Conservation (phyloP, 1,140 invertebrate genomes). For the Kradibia gibbosae region DNA sequence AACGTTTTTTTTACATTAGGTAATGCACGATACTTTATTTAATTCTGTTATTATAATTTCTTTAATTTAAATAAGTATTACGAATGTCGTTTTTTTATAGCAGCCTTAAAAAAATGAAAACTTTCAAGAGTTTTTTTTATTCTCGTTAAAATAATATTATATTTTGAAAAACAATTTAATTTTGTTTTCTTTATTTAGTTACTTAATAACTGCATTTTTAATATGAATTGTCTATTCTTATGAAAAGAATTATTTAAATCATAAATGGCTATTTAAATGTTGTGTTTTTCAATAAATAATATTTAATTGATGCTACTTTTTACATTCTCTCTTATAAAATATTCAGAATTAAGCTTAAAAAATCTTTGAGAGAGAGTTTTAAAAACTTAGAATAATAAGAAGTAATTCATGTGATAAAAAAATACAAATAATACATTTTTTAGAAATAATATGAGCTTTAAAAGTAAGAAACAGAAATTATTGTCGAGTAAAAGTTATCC, state of each 20-base stretch:
- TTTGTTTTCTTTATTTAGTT: too few species aligned
- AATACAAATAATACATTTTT: neutral
- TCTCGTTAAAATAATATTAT: too few species aligned
- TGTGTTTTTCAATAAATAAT: neutral
- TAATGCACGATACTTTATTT: constrained; percentile 1
- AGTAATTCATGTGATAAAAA: neutral
- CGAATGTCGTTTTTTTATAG: neutral
- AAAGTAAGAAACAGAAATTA: neutral
- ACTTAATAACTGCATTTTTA: too few species aligned
- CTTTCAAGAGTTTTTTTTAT: too few species aligned
- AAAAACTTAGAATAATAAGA: neutral
- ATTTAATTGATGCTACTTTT: neutral
- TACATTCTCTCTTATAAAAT: neutral
- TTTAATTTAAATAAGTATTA: neutral
- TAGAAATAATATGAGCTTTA: neutral
- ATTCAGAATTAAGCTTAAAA: neutral
- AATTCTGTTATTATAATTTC: neutral
- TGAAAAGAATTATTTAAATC: too few species aligned
- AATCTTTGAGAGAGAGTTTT: neutral
- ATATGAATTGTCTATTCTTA: too few species aligned
- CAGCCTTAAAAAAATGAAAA: neutral
- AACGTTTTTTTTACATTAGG: constrained; percentile 28
- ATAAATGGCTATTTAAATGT: too few species aligned
- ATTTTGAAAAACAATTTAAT: too few species aligned
- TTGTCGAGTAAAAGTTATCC: neutral